Evolutionary conservation across 35 echinoderm and acorn worm species (phyloP), one percentile per base, ranked within the genome.

Genomic region (Stichopus chloronotus): DNA sequence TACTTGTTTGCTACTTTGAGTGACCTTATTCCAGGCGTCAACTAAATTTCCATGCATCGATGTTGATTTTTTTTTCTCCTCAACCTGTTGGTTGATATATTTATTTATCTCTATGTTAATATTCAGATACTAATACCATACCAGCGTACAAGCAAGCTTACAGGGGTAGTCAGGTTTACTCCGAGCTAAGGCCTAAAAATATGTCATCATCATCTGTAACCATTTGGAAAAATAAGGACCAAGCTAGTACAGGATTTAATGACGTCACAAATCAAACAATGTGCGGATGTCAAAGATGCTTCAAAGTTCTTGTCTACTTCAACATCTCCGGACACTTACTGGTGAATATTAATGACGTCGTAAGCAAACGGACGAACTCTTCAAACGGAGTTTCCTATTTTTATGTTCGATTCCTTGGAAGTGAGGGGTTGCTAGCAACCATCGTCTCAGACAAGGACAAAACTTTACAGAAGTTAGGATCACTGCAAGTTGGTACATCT

Each of bases 281-380:
- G 22, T 88, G 86, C 30, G 86, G 58, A 17, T 68, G 59, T 88
- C 17, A 59, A n/a, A n/a, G 58, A n/a, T 88, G 86, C 16, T 88
- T 68, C 23, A 72, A 63, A 2, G 86, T 88, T 9, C 14, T 57
- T 8, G 8, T 19, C 30, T 8, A 11, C 8, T 63, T 63, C 20
- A 57, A 60, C 86, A 23, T 7, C 4, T 59, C 86, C 8, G 86
- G 86, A 24, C 30, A 88, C 86, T 43, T 88, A 16, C 13, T 13
- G 2, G 14, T n/a, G 4, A 5, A 88, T 11, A 5, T 88, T 54
- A 84, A 77, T 19, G 81, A 20, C 5, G n/a, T 16, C 43, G 56
- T 58, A 59, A 19, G 21, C 6, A 72, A 68, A 4, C 5, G 9
- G 53, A 22, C 16, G 14, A 53, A 53, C 58, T 7, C 6, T 23